Evolutionary conservation across 2,113 vertebrate genomes (phyloP), one percentile per base, ranked within the genome.

Genomic region (Lutjanus erythropterus): DNA sequence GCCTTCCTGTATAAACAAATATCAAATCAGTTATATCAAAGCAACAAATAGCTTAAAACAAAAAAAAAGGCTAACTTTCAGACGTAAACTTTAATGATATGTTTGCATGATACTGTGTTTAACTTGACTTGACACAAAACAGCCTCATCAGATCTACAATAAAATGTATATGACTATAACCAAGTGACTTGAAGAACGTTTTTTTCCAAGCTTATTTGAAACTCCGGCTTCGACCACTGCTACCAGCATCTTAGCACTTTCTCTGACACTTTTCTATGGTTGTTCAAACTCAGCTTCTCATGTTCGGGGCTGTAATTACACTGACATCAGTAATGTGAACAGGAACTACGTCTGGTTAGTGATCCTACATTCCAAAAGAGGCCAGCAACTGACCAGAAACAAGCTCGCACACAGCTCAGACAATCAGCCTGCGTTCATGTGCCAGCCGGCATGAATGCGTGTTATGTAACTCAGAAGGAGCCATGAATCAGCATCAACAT

Each of bases 401-500:
- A 6, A 79, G 66, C 42, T 62, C 2, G 9, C 72, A 47, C 58
- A 56, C 70, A 84, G 59, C 73, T 23, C 41, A 71, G 72, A 81
- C 83, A 87, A 0, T 78, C 47, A 2, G 4, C 25, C n/a, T 3
- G 50, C 73, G 18, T 75, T 73, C 35, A 61, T 75, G 73, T 83
- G 81, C 60, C 84, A 61, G 71, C 71, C 86, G 5, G 77, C 59
- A 67, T 78, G 87, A 88, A 86, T 76, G 60, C 60, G 3, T 3
- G 76, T 94, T 94, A 91, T 83, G 89, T 85, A 95, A 94, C 77
- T 25, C 35, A 44, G 82, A 71, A 44, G 70, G 9, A 87, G 75
- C 5, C 90, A 71, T 93, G 92, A 94, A 87, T 95, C 91, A 91
- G 90, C 90, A 90, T 70, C 70, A 55, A 42, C 83, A 69, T 78